Evolutionary conservation across 2,113 vertebrate species (phyloP).

Genomic region (Plotosus lineatus): DNA sequence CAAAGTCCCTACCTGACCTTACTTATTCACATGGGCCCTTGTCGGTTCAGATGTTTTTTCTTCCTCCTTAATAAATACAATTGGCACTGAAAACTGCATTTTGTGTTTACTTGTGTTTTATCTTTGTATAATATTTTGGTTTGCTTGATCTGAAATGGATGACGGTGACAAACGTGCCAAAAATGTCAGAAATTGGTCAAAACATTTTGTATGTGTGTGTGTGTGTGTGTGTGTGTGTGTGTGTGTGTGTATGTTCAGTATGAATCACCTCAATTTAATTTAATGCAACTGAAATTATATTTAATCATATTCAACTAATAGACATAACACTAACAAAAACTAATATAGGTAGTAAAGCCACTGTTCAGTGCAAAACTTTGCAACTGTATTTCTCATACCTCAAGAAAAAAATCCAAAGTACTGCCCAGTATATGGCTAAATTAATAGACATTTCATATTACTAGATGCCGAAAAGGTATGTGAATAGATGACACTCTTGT

Average conservation of each 20-base stretch:
- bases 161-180: too few relatives aligned
- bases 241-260: neutral
- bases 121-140: too few relatives aligned
- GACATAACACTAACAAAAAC: neutral
- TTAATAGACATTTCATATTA: neutral
- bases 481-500: neutral
- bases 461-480: neutral
- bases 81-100: too few relatives aligned
- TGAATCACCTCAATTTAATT: neutral
- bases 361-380: neutral
- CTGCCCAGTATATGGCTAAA: neutral
- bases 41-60: too few relatives aligned
- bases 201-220: neutral
- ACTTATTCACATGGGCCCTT: too few relatives aligned
- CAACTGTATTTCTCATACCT: neutral
- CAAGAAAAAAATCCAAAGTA: neutral
- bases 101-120: too few relatives aligned
- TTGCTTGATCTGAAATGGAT: too few relatives aligned
- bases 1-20: too few relatives aligned
- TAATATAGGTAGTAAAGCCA: neutral
- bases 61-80: too few relatives aligned
- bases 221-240: neutral
- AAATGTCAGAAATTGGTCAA: too few relatives aligned
- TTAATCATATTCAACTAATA: neutral
- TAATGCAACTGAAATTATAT: neutral